Conservation (phyloP, 2,113 vertebrate species). For the Pelodiscus sinensis region DNA sequence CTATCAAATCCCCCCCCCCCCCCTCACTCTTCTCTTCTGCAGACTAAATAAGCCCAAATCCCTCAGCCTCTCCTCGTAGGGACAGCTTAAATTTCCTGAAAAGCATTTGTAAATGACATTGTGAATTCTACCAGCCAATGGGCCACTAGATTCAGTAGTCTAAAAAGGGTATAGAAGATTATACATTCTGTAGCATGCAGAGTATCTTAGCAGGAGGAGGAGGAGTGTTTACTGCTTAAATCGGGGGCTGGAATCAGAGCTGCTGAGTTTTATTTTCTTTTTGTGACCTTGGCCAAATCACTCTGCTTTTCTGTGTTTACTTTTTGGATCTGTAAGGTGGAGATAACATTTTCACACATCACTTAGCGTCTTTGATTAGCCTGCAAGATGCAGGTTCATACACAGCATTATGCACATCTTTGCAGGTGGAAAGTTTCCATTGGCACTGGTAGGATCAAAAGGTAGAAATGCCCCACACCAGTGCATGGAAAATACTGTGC, state of each 20-base stretch:
- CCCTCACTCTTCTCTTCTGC: no score
- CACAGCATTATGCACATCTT: background rate
- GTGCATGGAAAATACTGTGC: background rate
- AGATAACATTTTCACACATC: background rate
- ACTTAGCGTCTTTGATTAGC: background rate
- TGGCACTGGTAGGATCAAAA: background rate
- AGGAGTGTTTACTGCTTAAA: background rate
- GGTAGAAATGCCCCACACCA: background rate
- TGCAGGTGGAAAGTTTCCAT: background rate
- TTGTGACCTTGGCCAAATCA: background rate
- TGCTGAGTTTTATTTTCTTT: background rate
- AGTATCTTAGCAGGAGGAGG: background rate
- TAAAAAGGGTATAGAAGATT: background rate
- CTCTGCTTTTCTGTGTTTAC: background rate
- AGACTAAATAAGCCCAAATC: no score
- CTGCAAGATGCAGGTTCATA: background rate
- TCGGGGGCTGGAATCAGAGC: background rate
- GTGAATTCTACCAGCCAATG: background rate
- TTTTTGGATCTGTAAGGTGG: background rate
- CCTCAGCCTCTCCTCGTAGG: background rate
- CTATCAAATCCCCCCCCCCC: no score
- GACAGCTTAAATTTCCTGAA: background rate
- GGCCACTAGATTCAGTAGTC: background rate
- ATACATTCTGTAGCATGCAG: background rate
- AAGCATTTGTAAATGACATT: accelerated